Conservation (phyloP, 1,140 invertebrate species). For the Tyrophagus putrescentiae region DNA sequence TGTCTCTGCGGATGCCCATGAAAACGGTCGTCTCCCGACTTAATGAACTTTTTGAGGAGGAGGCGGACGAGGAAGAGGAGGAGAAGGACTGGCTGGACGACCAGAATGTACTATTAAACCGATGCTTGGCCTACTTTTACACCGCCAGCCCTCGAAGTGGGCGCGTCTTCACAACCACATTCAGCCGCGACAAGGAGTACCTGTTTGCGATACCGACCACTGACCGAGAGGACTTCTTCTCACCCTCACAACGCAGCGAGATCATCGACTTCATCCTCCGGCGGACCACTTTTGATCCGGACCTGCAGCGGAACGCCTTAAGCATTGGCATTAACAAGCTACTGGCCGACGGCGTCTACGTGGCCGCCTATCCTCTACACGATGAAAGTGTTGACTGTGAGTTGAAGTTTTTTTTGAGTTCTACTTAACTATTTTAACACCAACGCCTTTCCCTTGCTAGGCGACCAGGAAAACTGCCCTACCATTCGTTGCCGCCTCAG, state of each 20-base stretch:
- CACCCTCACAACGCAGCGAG: slow-evolving; percentile 59
- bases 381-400: slow-evolving; percentile 44
- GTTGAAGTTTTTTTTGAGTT: background rate
- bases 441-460: too few species aligned
- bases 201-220: slow-evolving; percentile 59
- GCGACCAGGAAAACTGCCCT: slow-evolving; percentile 20
- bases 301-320: slow-evolving; percentile 25
- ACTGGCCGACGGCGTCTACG: slow-evolving; percentile 55
- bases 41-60: slow-evolving; percentile 19
- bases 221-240: slow-evolving; percentile 55
- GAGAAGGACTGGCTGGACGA: too few species aligned
- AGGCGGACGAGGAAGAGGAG: background rate
- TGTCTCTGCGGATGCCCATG: slow-evolving; percentile 87
- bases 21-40: slow-evolving; percentile 35
- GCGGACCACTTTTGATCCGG: slow-evolving; percentile 46
- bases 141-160: too few species aligned
- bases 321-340: slow-evolving; percentile 51
- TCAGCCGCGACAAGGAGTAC: slow-evolving; percentile 46
- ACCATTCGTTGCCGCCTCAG: slow-evolving; percentile 41
- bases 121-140: too few species aligned
- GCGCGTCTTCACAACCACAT: background rate
- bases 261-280: slow-evolving; percentile 84
- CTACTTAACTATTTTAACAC: background rate
- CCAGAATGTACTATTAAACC: too few species aligned
- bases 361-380: slow-evolving; percentile 73